These are phyloP conservation scores for Cliona cf. orientalis DNA, from an alignment of 37 sponge, comb jelly and placozoan species.

Conservation along the genomic window DNA sequence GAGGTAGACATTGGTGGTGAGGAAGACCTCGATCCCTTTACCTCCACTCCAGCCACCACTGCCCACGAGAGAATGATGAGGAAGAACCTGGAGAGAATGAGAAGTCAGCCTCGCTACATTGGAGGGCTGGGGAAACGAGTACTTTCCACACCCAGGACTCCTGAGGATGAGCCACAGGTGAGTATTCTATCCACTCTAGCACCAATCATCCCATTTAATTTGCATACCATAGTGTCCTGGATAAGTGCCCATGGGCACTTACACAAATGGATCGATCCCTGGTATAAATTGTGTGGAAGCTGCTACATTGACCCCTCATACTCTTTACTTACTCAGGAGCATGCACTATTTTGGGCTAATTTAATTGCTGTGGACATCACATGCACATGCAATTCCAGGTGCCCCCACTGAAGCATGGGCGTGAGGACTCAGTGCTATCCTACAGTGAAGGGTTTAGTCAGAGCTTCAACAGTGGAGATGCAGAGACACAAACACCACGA, in stretches of 20 bases:
- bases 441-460: conserved; percentile 14
- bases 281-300: too few species aligned
- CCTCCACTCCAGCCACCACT: neutral
- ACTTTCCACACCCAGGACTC: neutral
- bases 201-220: neutral
- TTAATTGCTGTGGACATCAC: neutral
- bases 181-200: neutral
- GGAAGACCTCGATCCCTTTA: conserved; percentile 8
- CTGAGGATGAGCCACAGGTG: neutral
- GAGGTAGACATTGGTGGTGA: neutral
- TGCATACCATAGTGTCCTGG: neutral
- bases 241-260: too few species aligned
- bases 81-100: neutral
- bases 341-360: too few species aligned
- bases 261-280: too few species aligned
- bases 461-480: conserved; percentile 38
- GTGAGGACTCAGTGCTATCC: neutral
- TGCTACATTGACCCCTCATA: too few species aligned
- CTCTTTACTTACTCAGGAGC: too few species aligned
- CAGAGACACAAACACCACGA: conserved; percentile 60
- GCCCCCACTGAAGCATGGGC: too few species aligned
- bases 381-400: too few species aligned
- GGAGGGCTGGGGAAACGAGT: neutral
- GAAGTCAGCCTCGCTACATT: neutral
- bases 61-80: conserved; percentile 19